Base-by-base conservation (phyloP, 2,113 vertebrate genomes). In the Enhydra lutris region DNA sequence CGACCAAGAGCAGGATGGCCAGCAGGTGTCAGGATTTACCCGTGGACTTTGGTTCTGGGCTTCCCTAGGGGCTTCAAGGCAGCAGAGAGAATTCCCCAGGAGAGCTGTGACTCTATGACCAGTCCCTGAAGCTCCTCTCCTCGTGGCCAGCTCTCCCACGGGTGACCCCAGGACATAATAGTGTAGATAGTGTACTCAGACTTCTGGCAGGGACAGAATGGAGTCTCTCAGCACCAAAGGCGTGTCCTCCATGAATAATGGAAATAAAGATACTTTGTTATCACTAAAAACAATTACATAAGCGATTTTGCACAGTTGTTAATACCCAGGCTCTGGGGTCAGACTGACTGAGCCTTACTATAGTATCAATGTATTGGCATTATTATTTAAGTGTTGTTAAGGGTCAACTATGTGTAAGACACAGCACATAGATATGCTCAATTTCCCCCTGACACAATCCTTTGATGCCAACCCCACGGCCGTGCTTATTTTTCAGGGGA, bases 231-330 rank as follows among this genome's bases (percentile, higher is more conserved):
- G 10, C 26, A 36, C 23, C 9, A 10, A 31, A 80, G n/a, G 11
- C 1, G 2, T 3, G 21, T 2, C 34, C 26, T 9, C 7, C 0
- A 0, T 6, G 34, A n/a, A 8, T 1, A 8, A 57, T 11, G 23
- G 52, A 39, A 55, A 69, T 6, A n/a, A 31, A 50, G 73, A 23
- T 3, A 3, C 2, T 18, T 4, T 31, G n/a, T 63, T 2, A 7
- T 31, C 21, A 0, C 21, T 45, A 17, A 57, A 2, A 26, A 12
- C 23, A 34, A 17, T 52, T 42, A 15, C 13, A 9, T 23, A 42
- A 36, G 8, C 14, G 34, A 10, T 4, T 34, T 13, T 55, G 1
- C 21, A 17, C 29, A 18, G 6, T 10, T 26, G 21, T 81, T 42
- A 76, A 50, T 4, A 14, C 12, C 29, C 20, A 23, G 67, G 0